phyloP scores from a whole-genome alignment of 2,797 vertebrate species.

The Amniataba percoides region DNA sequence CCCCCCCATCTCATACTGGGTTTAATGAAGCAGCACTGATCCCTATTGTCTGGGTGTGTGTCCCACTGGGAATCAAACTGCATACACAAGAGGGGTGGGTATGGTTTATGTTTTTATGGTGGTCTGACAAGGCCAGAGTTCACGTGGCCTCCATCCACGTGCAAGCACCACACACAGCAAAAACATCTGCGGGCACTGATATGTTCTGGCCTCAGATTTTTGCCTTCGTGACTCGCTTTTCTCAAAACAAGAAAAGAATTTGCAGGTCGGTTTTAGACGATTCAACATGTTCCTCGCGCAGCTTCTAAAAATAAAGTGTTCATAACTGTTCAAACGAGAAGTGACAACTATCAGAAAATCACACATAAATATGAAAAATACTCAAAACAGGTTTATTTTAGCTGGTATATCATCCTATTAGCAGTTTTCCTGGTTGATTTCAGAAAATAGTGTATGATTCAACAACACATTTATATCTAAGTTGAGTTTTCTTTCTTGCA shows the following conservation, averaged over 20 bases:
- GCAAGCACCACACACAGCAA: conserved; percentile 47
- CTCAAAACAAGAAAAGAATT: conserved; percentile 6
- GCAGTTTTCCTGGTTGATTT: neutral
- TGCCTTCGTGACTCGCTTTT: neutral
- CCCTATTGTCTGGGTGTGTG: conserved; percentile 79
- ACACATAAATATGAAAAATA: neutral
- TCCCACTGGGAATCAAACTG: conserved; percentile 79
- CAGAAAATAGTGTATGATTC: neutral
- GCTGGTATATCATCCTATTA: neutral
- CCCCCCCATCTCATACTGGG: conserved; percentile 67
- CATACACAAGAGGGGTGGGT: conserved; percentile 62
- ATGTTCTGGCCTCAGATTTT: neutral
- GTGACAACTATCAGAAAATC: neutral
- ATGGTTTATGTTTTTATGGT: conserved; percentile 63
- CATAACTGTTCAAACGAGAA: neutral
- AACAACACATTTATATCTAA: neutral
- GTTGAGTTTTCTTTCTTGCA: neutral
- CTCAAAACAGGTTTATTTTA: conserved; percentile 7
- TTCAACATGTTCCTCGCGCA: neutral
- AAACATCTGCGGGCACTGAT: conserved; percentile 42
- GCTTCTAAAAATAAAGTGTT: neutral
- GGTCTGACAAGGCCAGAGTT: conserved; percentile 69
- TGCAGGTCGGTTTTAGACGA: neutral
- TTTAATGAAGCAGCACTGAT: conserved; percentile 86
- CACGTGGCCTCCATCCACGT: conserved; percentile 60